A percentile compares a stretch with the other conserved stretches of the same genome.
Conservation (phyloP, 2,797 vertebrate genomes). For the Takifugu ocellatus region DNA sequence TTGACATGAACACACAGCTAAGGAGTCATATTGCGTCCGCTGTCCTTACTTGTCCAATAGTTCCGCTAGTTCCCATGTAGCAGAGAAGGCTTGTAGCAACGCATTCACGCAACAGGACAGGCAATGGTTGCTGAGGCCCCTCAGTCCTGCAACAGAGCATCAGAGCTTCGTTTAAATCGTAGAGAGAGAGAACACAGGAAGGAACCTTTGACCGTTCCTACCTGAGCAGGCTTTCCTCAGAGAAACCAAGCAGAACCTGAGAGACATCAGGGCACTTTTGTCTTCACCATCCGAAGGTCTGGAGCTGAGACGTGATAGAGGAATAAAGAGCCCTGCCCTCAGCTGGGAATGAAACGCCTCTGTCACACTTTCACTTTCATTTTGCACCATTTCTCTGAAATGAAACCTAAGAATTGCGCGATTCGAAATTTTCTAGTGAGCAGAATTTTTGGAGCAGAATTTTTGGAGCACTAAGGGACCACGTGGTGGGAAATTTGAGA, state of each 20-base stretch:
- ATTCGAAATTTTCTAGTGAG: neutral
- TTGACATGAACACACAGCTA: neutral
- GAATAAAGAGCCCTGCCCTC: no score
- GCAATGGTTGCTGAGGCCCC: conserved; percentile 65
- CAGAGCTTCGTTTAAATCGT: conserved; percentile 12
- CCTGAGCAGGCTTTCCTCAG: neutral
- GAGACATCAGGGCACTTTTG: neutral
- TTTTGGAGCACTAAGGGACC: no score
- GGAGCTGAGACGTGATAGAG: no score
- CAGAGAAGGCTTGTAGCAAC: conserved; percentile 72
- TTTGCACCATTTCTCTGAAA: conserved; percentile 12
- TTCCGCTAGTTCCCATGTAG: conserved; percentile 65
- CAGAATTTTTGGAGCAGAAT: neutral
- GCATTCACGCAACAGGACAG: conserved; percentile 75
- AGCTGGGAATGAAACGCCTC: neutral
- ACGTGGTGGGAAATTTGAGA: no score
- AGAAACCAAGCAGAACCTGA: no score
- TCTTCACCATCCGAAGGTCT: neutral
- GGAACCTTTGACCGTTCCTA: neutral
- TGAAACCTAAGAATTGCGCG: conserved; percentile 32
- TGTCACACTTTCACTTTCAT: conserved; percentile 16
- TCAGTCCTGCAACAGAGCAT: conserved; percentile 44
- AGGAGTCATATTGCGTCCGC: neutral
- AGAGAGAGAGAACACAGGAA: neutral
- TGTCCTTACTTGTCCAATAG: conserved; percentile 61